Percentiles rank a stretch among this genome's conserved stretches.
phyloP scores from a whole-genome alignment of 1,140 invertebrate species.

The Pseudomyrmex dendroicus region DNA sequence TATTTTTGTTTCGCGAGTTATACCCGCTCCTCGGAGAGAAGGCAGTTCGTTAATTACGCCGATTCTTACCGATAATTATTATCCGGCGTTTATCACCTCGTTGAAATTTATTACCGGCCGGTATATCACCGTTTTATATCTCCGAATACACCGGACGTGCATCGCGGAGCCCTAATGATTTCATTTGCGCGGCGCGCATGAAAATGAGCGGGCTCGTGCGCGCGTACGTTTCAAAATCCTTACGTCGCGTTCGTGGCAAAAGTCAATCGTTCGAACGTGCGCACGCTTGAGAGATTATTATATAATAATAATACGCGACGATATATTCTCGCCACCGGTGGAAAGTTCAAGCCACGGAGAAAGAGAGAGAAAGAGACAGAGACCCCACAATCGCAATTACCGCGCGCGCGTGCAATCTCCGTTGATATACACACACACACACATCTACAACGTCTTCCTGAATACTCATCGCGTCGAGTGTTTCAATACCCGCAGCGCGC shows the following conservation, averaged over 20 bases:
- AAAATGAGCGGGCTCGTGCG: background rate
- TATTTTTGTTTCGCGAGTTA: background rate
- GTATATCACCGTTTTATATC: conserved; percentile 63
- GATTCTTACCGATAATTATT: conserved; percentile 61
- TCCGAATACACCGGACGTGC: background rate
- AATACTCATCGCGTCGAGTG: conserved; percentile 14
- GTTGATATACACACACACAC: background rate
- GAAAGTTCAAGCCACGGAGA: conserved; percentile 62
- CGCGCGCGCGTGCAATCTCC: background rate
- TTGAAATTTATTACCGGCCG: conserved; percentile 69
- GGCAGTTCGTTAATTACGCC: conserved; percentile 56
- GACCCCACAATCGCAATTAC: conserved; percentile 58
- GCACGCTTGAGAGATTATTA: conserved; percentile 46
- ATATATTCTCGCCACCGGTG: conserved; percentile 42
- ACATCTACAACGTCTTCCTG: conserved; percentile 29
- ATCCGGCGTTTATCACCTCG: conserved; percentile 53
- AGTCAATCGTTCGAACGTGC: conserved; percentile 34
- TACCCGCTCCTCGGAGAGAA: background rate
- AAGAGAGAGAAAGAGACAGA: background rate
- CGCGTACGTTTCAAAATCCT: background rate
- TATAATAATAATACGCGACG: conserved; percentile 60
- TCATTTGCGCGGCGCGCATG: conserved; percentile 54
- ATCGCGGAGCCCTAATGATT: conserved; percentile 53
- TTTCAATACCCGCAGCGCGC: background rate
- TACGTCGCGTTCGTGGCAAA: conserved; percentile 22